phyloP scores from a whole-genome alignment of 2,888 invertebrate genomes.

The Agrochola circellaris region DNA sequence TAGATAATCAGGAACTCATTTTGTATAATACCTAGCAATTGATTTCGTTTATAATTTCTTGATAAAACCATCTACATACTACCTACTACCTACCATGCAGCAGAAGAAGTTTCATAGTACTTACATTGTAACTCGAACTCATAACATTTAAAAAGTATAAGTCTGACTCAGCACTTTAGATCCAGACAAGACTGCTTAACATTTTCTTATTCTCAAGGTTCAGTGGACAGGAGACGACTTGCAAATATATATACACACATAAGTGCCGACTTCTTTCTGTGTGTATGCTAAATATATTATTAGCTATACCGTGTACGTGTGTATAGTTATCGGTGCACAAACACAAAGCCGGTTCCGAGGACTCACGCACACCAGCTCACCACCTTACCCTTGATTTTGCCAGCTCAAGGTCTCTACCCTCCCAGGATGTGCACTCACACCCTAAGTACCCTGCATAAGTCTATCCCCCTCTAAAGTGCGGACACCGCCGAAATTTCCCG shows the following conservation, averaged over 20 bases:
- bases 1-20: background rate
- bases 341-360: slow-evolving; percentile 76
- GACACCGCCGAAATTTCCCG: slow-evolving; percentile 87
- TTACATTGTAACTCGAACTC: slow-evolving; percentile 38
- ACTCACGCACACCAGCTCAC: slow-evolving; percentile 81
- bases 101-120: slow-evolving; percentile 39
- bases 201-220: slow-evolving; percentile 69
- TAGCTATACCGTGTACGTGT: slow-evolving; percentile 57
- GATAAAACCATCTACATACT: background rate
- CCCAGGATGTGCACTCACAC: slow-evolving; percentile 80
- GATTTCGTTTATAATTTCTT: background rate
- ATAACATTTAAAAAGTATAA: slow-evolving; percentile 57
- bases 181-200: slow-evolving; percentile 61
- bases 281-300: slow-evolving; percentile 67
- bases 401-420: slow-evolving; percentile 91
- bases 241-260: slow-evolving; percentile 62
- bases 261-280: slow-evolving; percentile 69
- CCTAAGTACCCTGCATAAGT: slow-evolving; percentile 75
- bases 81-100: background rate
- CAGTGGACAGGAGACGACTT: slow-evolving; percentile 72
- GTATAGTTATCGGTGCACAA: slow-evolving; percentile 71
- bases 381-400: slow-evolving; percentile 90
- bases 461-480: slow-evolving; percentile 84
- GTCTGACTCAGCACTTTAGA: slow-evolving; percentile 56
- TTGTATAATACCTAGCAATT: background rate